Evolutionary conservation across 2,113 vertebrate species (phyloP), one percentile per base, ranked within the genome.

Genomic region (Rhabdomys dilectus): DNA sequence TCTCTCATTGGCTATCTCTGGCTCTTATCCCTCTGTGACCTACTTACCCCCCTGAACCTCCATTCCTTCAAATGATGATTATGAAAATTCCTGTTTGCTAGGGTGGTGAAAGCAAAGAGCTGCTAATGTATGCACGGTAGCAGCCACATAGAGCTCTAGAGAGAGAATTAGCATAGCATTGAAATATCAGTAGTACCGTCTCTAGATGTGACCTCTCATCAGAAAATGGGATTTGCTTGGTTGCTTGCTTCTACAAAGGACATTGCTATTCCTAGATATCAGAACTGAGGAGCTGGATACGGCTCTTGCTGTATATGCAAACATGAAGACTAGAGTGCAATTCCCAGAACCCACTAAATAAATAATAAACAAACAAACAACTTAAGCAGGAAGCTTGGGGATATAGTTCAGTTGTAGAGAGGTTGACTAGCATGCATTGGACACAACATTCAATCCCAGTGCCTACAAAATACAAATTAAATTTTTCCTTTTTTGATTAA

Each of bases 211-310:
- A 58, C 62, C 81, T 82, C 77, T 53, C 24, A 3, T 34, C 26
- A 87, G 93, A 92, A 96, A 94, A 92, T 15, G 48, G 15, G 24
- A 70, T 96, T 92, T 81, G 29, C 75, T 31, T 92, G 85, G 72
- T 36, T 77, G 5, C 31, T 81, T 78, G 31, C 78, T 89, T 95
- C 86, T 62, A 11, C 75, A 92, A 51, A 94, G 62, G 80, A 91
- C 24, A 6, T 29, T 34, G 60, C 76, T 92, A 9, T 92, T 89
- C 92, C 76, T 91, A 53, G 72, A 91, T 88, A 87, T 58, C 5
- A 0, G 45, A 39, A 24, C 8, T 45, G 16, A 21, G 31, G 34
- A 88, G 64, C 12, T 56, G 29, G 42, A 21, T 36, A 66, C n/a
- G 13, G 84, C n/a, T 31, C 82, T 86, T 86, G 29, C 16, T 48